Conservation (phyloP, 2,888 invertebrate species). For the Pachymerium ferrugineum region DNA sequence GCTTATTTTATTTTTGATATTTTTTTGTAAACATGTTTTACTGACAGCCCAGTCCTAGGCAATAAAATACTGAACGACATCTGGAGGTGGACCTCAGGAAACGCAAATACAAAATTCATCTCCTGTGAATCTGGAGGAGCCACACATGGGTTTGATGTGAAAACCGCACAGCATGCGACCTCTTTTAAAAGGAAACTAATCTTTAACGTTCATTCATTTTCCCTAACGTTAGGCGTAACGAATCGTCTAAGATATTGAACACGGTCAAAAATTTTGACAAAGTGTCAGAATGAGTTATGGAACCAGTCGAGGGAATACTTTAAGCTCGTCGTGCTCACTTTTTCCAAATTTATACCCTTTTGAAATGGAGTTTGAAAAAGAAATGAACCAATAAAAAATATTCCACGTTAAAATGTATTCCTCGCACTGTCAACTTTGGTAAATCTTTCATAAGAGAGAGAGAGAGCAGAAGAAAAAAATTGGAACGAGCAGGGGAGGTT, state of each 20-base stretch:
- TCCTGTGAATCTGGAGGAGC: too few relatives aligned
- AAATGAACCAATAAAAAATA: conserved; percentile 27
- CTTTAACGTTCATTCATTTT: too few relatives aligned
- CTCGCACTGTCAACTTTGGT: conserved; percentile 24
- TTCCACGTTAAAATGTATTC: conserved; percentile 27
- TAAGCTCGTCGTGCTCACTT: conserved; percentile 9
- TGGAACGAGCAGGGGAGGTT: background rate
- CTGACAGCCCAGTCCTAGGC: too few relatives aligned
- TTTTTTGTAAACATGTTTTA: too few relatives aligned
- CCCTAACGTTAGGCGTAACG: too few relatives aligned
- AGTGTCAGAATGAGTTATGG: conserved; percentile 15
- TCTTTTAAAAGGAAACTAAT: too few relatives aligned
- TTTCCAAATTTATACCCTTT: conserved; percentile 22
- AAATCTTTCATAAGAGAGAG: background rate
- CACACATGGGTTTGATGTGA: too few relatives aligned
- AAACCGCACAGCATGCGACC: too few relatives aligned
- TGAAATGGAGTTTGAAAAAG: conserved; percentile 22
- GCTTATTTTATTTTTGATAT: too few relatives aligned
- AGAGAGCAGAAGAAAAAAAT: background rate
- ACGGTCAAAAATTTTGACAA: conserved; percentile 8
- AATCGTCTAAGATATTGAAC: background rate
- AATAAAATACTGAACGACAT: too few relatives aligned
- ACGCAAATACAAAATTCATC: too few relatives aligned
- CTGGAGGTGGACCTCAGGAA: too few relatives aligned
- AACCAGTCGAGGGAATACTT: conserved; percentile 7